Base-by-base conservation (phyloP, 1,140 invertebrate genomes). In the Lordiphosa clarofinis region DNA sequence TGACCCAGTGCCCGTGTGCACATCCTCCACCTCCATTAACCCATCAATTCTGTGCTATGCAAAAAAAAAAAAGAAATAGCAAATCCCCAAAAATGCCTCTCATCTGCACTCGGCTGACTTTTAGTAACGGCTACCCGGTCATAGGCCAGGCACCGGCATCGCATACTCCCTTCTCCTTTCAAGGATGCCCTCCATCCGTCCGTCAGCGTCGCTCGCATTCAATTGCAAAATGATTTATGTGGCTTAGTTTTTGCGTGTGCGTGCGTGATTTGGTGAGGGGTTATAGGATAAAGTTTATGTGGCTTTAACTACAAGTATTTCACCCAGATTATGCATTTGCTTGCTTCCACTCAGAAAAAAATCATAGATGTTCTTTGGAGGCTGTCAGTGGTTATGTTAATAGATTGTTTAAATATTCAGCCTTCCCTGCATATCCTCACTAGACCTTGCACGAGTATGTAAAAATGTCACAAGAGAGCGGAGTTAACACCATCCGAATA, bases 211-310 rank as follows among this genome's bases (percentile, higher is more conserved):
- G 56, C 52, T 49, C 40, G 42, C 65, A 70, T 73, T 71, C 64
- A 78, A 87, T 86, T 76, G 59, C 71, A 59, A 79, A 84, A 71
- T 87, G 84, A 87, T 87, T 87, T 86, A 87, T 86, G 54, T 66
- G 60, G 56, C 43, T 63, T 48, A 65, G 70, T 71, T 82, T 72
- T 63, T 56, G 10, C 11, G 40, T 13, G 10, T 39, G 13, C 11
- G 37, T 49, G 37, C 52, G 36, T 33, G 67, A 64, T 72, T 39
- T 49, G 42, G 33, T 43, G 48, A 9, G 36, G 36, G 19, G 13
- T 37, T 38, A 37, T n/a, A 8, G 31, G 11, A 46, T 36, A 7
- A 28, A 28, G 6, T 28, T 28, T 28, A 28, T 28, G 24, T 28
- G 24, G 24, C 24, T 28, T 28, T 28, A 28, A 28, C 24, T 28